Evolutionary conservation across 2,888 invertebrate species (phyloP), one percentile per base, ranked within the genome.

Genomic region (Hyposoter dolosus): DNA sequence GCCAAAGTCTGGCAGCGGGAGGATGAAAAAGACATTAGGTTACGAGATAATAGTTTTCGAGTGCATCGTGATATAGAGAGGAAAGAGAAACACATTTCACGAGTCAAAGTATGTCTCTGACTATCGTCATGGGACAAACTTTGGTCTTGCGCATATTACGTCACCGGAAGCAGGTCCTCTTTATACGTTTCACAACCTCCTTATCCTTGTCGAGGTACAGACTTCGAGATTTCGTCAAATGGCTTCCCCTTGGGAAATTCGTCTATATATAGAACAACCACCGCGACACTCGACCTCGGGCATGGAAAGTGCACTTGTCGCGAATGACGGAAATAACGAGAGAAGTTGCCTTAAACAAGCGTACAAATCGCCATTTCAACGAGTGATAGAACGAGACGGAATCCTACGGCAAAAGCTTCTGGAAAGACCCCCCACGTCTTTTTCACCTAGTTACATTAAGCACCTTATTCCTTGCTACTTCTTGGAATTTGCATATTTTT

Each of bases 291-390:
- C 80, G 80, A 85, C 76, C 76, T 68, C 78, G 76, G 40, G 60
- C 23, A 53, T 40, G 35, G 47, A 86, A 83, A 87, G 86, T 86
- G 86, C 85, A 88, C 88, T 88, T 85, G 84, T 86, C 88, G 88
- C 83, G 85, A 86, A 89, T 85, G 80, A 87, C 83, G 88, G 85
- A 86, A 87, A 89, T 89, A 90, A 89, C 89, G 90, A 90, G 88
- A 87, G 88, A 89, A 90, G 88, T 90, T 89, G 75, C 85, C 88
- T 89, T 89, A 90, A 89, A 88, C 88, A 88, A 88, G 88, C 87
- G 83, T 82, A 88, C 86, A 82, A 80, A 86, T 74, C 66, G 84
- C 74, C 74, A 66, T 69, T 77, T 77, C 71, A 60, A 65, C 75
- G 45, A 19, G 23, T 10, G 32, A 76, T 28, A 53, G 47, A 66